Percentiles rank a stretch among this genome's conserved stretches.
phyloP scores from a whole-genome alignment of 2,797 vertebrate species.

The Esox lucius region DNA sequence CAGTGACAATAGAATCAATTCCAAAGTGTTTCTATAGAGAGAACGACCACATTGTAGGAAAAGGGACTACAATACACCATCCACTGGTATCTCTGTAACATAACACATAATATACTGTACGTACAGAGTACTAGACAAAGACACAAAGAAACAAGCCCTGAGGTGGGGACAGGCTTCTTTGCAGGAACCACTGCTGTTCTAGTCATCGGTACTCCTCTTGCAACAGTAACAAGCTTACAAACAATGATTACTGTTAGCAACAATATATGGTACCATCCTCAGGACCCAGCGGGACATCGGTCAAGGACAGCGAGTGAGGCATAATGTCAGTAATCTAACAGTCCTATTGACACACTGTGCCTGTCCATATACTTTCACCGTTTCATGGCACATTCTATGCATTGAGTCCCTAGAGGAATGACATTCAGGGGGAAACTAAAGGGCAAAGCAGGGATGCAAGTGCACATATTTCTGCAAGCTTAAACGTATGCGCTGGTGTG shows the following conservation, averaged over 20 bases:
- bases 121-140: conserved; percentile 18
- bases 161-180: conserved; percentile 51
- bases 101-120: conserved; percentile 26
- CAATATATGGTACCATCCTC: conserved; percentile 45
- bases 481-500: neutral
- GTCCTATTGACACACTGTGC: conserved; percentile 19
- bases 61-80: neutral
- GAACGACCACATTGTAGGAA: neutral
- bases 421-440: neutral
- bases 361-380: conserved; percentile 20
- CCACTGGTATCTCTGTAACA: conserved; percentile 45
- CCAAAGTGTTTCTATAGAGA: neutral
- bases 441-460: neutral
- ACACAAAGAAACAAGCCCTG: conserved; percentile 55
- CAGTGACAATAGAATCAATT: neutral
- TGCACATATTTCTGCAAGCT: neutral
- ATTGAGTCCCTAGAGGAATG: neutral
- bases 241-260: conserved; percentile 29
- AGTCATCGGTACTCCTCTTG: conserved; percentile 12
- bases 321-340: conserved; percentile 40
- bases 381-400: neutral
- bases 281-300: conserved; percentile 44
- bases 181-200: conserved; percentile 52
- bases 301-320: conserved; percentile 42
- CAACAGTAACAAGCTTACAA: conserved; percentile 28